phyloP scores from a whole-genome alignment of 2,113 vertebrate genomes.

The Kryptolebias marmoratus region DNA sequence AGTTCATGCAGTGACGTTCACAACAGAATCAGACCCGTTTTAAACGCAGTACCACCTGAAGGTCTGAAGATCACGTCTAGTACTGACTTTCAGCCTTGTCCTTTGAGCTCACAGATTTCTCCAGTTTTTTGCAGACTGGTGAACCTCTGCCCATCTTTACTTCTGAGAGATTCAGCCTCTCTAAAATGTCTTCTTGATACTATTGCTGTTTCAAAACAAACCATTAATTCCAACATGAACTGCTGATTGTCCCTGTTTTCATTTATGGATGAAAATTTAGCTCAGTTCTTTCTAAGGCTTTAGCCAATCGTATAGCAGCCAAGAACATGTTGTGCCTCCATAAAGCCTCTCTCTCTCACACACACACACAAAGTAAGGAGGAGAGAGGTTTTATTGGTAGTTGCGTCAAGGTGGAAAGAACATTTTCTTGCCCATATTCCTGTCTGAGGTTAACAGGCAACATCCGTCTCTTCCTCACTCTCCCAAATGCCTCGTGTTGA shows the following conservation, averaged over 20 bases:
- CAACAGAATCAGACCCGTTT: no score
- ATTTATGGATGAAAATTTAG: slow-evolving; percentile 18
- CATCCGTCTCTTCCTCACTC: slow-evolving; percentile 61
- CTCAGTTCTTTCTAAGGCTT: slow-evolving; percentile 9
- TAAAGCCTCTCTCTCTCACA: slow-evolving; percentile 32
- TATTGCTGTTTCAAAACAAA: not conserved
- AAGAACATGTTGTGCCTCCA: slow-evolving; percentile 62
- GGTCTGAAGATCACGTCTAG: no score
- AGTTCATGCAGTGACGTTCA: no score
- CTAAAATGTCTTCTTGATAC: not conserved
- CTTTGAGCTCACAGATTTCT: no score
- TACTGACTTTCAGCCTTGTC: no score
- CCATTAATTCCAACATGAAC: not conserved
- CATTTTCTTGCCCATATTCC: slow-evolving; percentile 72
- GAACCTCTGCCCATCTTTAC: no score
- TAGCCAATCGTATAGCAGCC: slow-evolving; percentile 18
- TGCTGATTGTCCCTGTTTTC: not conserved
- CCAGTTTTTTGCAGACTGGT: no score
- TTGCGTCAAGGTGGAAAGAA: slow-evolving; percentile 79
- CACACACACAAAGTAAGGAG: slow-evolving; percentile 26
- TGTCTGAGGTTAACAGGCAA: slow-evolving; percentile 72
- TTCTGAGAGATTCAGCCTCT: not conserved
- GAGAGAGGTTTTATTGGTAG: slow-evolving; percentile 67
- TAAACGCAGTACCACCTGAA: no score
- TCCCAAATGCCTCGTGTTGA: slow-evolving; percentile 26